A percentile compares a stretch with the other conserved stretches of the same genome.
Conservation (phyloP, 2,113 vertebrate genomes). For the Corvus hawaiiensis region DNA sequence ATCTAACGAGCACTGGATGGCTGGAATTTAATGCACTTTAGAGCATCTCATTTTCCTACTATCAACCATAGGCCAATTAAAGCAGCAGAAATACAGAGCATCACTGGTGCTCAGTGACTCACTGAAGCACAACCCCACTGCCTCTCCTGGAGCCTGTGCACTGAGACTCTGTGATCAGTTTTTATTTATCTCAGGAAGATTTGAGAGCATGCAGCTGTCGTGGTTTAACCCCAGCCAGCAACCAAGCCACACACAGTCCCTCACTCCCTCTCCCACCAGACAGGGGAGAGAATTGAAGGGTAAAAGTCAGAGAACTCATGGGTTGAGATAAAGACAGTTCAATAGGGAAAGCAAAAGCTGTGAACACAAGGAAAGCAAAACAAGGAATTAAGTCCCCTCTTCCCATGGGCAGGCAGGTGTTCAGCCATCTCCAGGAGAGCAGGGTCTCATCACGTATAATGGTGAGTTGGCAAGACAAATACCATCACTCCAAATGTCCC, state of each 20-base stretch:
- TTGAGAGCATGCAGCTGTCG: background rate
- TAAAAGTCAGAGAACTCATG: background rate
- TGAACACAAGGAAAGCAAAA: background rate
- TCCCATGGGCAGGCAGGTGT: background rate
- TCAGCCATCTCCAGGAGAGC: background rate
- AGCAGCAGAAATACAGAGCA: background rate
- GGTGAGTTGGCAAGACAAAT: background rate
- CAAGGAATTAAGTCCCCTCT: background rate
- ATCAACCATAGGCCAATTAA: background rate
- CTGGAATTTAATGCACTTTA: background rate
- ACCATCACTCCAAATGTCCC: background rate
- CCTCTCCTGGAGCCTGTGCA: background rate
- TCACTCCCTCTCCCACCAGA: background rate
- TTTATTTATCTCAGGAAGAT: background rate
- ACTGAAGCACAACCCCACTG: background rate
- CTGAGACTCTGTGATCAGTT: background rate
- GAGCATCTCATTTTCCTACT: background rate
- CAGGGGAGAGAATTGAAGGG: background rate
- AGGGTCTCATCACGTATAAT: too few species aligned
- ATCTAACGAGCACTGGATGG: background rate
- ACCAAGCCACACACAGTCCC: too few species aligned
- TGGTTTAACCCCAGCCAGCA: background rate
- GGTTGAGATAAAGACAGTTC: background rate
- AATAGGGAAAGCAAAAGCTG: background rate
- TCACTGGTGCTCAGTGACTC: background rate